Conservation (phyloP, 2,888 invertebrate genomes). For the Kryphioiulus occultus region DNA sequence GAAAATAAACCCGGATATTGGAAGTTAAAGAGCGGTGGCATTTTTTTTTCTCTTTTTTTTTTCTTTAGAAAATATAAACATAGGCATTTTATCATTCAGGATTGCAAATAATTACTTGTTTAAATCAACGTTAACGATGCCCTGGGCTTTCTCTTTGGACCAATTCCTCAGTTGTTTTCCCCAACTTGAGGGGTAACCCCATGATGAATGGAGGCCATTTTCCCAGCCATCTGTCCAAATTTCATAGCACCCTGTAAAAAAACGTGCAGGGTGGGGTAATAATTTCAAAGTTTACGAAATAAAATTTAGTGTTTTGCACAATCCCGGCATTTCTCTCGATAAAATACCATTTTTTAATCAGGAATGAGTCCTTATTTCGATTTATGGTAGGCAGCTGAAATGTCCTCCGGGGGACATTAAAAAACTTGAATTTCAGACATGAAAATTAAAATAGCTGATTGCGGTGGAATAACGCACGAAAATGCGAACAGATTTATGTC, state of each 20-base stretch:
- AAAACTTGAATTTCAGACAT: slow-evolving; percentile 16
- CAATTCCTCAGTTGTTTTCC: not conserved
- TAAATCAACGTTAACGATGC: not conserved
- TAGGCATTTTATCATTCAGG: not conserved
- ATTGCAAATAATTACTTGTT: not conserved
- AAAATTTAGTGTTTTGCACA: slow-evolving; percentile 8
- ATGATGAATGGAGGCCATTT: not conserved
- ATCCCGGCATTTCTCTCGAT: not conserved
- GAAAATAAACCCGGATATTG: too few species aligned
- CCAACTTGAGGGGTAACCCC: not conserved
- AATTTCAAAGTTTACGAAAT: not conserved
- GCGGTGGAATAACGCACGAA: not conserved
- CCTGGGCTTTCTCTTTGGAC: not conserved
- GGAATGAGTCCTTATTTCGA: not conserved
- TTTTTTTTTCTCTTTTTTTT: not conserved
- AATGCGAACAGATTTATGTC: not conserved
- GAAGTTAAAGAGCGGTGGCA: too few species aligned
- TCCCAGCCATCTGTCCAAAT: slow-evolving; percentile 7
- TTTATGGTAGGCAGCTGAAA: slow-evolving; percentile 23
- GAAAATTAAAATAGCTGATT: slow-evolving; percentile 11
- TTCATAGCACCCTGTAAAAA: slow-evolving; percentile 1
- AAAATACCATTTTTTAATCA: slow-evolving; percentile 14
- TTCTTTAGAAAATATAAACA: not conserved
- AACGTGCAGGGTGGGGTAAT: not conserved
- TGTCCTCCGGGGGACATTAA: not conserved